Conservation (phyloP, 2,113 vertebrate species). For the Corythornis cristatus region DNA sequence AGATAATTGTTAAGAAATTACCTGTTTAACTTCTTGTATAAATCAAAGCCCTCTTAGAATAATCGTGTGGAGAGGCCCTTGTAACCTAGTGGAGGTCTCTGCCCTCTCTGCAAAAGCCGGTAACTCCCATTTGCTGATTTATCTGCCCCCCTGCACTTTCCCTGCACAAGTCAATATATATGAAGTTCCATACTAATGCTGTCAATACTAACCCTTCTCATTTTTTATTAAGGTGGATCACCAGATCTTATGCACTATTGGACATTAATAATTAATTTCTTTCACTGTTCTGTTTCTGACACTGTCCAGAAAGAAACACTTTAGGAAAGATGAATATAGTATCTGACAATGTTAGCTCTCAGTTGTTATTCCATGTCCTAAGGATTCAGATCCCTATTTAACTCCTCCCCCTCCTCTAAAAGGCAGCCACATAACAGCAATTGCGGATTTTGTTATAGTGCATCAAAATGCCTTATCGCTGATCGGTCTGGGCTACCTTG, state of each 20-base stretch:
- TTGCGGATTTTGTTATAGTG: background rate
- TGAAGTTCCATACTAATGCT: background rate
- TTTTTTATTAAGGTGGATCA: slow-evolving; percentile 8
- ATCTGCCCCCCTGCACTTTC: rapidly evolving
- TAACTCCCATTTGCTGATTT: background rate
- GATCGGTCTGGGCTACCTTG: background rate
- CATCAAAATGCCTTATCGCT: background rate
- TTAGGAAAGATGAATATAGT: background rate
- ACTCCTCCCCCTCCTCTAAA: background rate
- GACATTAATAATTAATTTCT: slow-evolving; percentile 13
- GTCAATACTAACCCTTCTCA: background rate
- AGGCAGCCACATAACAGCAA: background rate
- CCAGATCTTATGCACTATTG: background rate
- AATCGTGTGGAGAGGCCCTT: background rate
- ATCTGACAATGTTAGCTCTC: background rate
- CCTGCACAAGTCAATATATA: background rate
- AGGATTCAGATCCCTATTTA: background rate
- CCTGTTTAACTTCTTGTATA: background rate
- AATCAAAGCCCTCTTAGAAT: background rate
- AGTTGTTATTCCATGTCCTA: background rate
- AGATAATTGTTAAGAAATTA: background rate
- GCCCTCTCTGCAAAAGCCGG: background rate
- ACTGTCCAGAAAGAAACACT: background rate
- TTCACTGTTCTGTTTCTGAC: background rate
- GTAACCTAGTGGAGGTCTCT: rapidly evolving